Evolutionary conservation across 2,113 vertebrate species (phyloP).

Genomic region (Gallinago paraguaiae): DNA sequence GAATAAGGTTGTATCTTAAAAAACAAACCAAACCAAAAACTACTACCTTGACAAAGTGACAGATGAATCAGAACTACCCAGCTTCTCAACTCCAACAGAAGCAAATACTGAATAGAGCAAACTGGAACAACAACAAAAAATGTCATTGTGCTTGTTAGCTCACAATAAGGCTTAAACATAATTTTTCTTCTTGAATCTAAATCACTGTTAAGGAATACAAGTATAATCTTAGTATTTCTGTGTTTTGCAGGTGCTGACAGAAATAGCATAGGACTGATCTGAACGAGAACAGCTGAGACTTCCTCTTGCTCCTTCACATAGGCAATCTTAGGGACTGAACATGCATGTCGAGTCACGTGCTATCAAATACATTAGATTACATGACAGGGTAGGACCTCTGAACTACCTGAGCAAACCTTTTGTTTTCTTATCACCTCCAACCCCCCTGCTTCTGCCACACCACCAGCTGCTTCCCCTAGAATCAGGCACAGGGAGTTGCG

Average conservation of each 20-base stretch:
- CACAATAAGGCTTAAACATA: background rate
- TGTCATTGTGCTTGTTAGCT: background rate
- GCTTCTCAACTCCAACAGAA: background rate
- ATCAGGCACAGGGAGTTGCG: background rate
- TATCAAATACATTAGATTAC: background rate
- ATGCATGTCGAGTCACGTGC: fast-evolving
- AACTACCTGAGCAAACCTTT: background rate
- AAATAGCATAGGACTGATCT: background rate
- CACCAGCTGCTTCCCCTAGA: background rate
- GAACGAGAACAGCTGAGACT: background rate
- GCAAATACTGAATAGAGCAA: background rate
- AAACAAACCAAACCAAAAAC: background rate
- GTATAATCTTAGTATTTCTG: background rate
- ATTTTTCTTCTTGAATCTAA: background rate
- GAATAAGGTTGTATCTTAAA: background rate
- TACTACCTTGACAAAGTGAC: background rate
- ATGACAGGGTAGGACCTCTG: background rate
- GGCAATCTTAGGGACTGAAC: fast-evolving
- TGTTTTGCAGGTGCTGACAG: background rate
- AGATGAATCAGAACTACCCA: background rate
- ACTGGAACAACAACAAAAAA: background rate
- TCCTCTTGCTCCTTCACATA: background rate
- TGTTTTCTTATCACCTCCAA: background rate
- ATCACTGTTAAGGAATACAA: background rate
- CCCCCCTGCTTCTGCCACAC: background rate